A percentile compares a stretch with the other conserved stretches of the same genome.
Conservation (phyloP, 2,113 vertebrate species). For the Gambusia affinis region DNA sequence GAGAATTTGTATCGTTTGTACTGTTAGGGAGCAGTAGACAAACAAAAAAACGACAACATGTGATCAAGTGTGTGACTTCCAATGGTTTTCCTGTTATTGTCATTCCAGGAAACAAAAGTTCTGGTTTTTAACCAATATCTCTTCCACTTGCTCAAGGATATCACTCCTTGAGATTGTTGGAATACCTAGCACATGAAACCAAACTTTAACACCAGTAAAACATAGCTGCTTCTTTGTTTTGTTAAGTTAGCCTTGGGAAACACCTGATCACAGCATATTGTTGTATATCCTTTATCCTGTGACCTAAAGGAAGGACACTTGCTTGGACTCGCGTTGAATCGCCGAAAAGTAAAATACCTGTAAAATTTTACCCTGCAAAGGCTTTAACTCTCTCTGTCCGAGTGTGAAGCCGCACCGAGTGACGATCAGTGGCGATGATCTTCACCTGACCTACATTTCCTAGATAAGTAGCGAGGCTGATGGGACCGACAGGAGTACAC, state of each 20-base stretch:
- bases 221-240: too few species aligned
- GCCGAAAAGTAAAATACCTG: constrained; percentile 3
- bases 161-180: not conserved
- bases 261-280: not conserved
- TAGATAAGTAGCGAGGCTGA: constrained; percentile 46
- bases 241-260: not conserved
- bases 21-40: constrained; percentile 15
- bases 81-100: constrained; percentile 79
- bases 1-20: not conserved
- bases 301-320: not conserved
- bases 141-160: not conserved
- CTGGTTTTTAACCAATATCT: constrained; percentile 11
- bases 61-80: constrained; percentile 46
- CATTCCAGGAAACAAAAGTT: constrained; percentile 64
- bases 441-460: constrained; percentile 52
- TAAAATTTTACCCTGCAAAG: not conserved
- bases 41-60: not conserved
- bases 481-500: constrained; percentile 25
- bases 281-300: not conserved
- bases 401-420: constrained; percentile 1
- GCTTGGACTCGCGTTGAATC: not conserved
- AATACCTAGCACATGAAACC: too few species aligned
- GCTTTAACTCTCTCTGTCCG: too few species aligned
- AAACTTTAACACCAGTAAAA: not conserved
- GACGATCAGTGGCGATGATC: constrained; percentile 45